Evolutionary conservation across 2,888 invertebrate species (phyloP).

Genomic region (Salpingus planirostris): DNA sequence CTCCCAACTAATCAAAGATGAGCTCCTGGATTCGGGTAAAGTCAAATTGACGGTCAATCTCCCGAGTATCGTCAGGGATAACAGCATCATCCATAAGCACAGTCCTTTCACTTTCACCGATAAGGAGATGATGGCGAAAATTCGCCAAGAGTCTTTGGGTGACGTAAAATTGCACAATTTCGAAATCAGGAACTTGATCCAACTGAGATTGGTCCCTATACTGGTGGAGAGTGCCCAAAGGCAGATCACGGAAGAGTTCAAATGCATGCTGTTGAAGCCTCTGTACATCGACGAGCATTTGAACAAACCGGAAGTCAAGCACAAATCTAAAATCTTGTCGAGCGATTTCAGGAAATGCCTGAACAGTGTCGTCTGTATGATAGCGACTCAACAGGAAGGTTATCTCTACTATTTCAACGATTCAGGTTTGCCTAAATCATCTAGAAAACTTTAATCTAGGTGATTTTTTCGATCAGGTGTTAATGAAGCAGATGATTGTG

Average conservation of each 20-base stretch:
- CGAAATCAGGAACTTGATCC: conserved; percentile 41
- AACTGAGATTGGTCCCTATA: conserved; percentile 42
- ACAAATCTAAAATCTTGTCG: conserved; percentile 32
- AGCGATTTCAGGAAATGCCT: conserved; percentile 49
- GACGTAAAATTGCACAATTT: conserved; percentile 31
- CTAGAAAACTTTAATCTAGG: no score
- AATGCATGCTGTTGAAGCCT: conserved; percentile 45
- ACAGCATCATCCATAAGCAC: conserved; percentile 39
- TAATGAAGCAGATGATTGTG: conserved; percentile 42
- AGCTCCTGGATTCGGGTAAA: conserved; percentile 25
- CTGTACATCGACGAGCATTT: conserved; percentile 36
- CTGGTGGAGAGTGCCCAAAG: conserved; percentile 37
- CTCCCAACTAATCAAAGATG: conserved; percentile 31
- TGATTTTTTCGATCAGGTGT: conserved; percentile 4
- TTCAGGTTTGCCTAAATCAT: no score
- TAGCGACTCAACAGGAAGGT: conserved; percentile 59
- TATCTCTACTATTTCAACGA: conserved; percentile 62
- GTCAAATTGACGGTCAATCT: conserved; percentile 38
- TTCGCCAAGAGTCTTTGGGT: conserved; percentile 35
- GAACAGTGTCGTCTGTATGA: conserved; percentile 53
- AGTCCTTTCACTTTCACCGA: conserved; percentile 40
- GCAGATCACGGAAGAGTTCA: conserved; percentile 45
- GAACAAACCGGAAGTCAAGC: conserved; percentile 16
- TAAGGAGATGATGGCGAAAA: conserved; percentile 41
- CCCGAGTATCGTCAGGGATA: conserved; percentile 38